Evolutionary conservation across 2,113 vertebrate genomes (phyloP), one percentile per base, ranked within the genome.

Genomic region (Microtus richardsoni): DNA sequence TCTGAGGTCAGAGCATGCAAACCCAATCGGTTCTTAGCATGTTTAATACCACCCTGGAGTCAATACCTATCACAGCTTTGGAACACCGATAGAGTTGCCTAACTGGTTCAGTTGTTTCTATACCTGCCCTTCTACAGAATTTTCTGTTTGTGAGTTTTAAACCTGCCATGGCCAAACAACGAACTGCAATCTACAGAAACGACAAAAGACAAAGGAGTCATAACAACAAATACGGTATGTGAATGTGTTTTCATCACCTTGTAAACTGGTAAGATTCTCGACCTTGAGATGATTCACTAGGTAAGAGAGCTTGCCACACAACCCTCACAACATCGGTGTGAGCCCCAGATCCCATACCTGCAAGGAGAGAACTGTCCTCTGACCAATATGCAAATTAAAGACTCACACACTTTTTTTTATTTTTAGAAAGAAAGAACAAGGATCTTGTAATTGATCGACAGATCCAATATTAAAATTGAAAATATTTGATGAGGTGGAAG

Each of bases 101-200:
- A 30, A 96, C 93, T 95, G 79, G 82, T 73, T 86, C 52, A 71
- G 44, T 89, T 70, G 54, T 73, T 88, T 97, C 49, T 60, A 6
- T 26, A 7, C 33, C 79, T 68, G 49, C 0, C 33, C 88, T 88
- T 58, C 75, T 33, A 47, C 1, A 79, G 54, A 83, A 83, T 58
- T 52, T 33, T 33, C 33, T 22, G n/a, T 73, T 21, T 49, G 2
- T 28, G 14, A 54, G 10, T 12, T 52, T 79, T 33, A 49, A n/a
- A 26, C 33, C 22, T 70, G 33, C 3, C 33, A 39, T 24, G 33
- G 47, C 36, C 80, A 30, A n/a, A 54, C 11, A 79, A 16, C 22
- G 33, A 54, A 33, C 19, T 36, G 10, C 33, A 19, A 2, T 80
- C 19, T 54, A 80, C n/a, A 16, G 58, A 80, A 13, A 80, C 0